phyloP scores from a whole-genome alignment of 2,113 vertebrate genomes.

The Thomomys bottae region DNA sequence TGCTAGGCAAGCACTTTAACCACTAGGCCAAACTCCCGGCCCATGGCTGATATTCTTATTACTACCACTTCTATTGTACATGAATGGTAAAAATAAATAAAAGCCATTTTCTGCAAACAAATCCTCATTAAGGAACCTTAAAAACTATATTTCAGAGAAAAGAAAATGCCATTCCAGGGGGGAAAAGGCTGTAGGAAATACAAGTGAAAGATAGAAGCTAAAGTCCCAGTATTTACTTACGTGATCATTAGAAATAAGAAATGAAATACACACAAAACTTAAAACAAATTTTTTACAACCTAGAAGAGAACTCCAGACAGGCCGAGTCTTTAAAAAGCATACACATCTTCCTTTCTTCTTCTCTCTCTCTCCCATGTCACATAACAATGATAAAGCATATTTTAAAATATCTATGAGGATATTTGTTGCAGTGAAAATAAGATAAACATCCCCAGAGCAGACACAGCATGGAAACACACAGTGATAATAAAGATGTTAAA shows the following conservation, averaged over 20 bases:
- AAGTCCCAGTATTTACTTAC: not conserved
- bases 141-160: not conserved
- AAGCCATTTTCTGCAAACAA: not conserved
- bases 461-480: not conserved
- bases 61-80: not conserved
- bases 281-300: constrained; percentile 16
- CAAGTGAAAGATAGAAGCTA: not conserved
- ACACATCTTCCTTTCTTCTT: not conserved
- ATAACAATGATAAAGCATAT: not conserved
- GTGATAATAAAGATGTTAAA: not conserved
- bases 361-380: not conserved
- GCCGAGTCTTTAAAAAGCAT: not conserved
- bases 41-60: not conserved
- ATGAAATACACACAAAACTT: constrained; percentile 8
- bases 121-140: not conserved
- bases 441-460: constrained; percentile 6
- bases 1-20: too few relatives aligned
- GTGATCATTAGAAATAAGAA: constrained; percentile 14
- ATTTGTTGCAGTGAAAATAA: constrained; percentile 13
- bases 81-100: not conserved
- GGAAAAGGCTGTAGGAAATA: not conserved
- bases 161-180: not conserved
- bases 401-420: constrained; percentile 12
- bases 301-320: not conserved
- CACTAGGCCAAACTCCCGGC: too few relatives aligned